Evolutionary conservation across 1,140 invertebrate genomes (phyloP), one percentile per base, ranked within the genome.

Genomic region (Coptotermes formosanus): DNA sequence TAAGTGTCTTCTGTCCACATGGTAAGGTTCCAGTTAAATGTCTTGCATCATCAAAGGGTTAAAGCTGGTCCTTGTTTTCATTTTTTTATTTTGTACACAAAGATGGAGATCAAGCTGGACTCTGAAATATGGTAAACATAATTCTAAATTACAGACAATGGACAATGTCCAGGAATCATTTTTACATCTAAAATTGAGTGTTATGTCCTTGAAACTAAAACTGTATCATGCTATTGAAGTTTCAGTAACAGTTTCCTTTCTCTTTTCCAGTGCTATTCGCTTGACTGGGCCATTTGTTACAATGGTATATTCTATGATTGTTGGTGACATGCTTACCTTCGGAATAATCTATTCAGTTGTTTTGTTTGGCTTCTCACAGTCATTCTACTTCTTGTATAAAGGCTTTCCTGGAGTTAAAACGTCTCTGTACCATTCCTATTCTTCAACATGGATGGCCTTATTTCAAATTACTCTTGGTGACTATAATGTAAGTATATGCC

Each of bases 301-400:
- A 30, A 99, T 99, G 98, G 97, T 99, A 85, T 99, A 98, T 92
- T 97, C 95, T 88, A 99, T 99, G 98, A 97, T 99, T 89, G 97
- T 96, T 1, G 97, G 97, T 43, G 98, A 99, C 91, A 98, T 99
- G 97, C 94, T 99, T 89, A 98, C 97, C 55, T 99, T 99, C 90
- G 96, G 96, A 85, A 98, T 99, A 86, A 99, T 99, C 90, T 99
- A 98, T 90, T 94, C 94, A 87, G 96, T 99, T 88, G 96, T 99
- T 69, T 92, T 99, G 0, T 96, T 98, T 88, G 98, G 96, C 30
- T 99, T 99, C 91, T 97, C 97, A 25, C 97, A 98, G 92, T 97
- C 97, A 4, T 99, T 99, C 91, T 99, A 95, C 92, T 99, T 99
- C 90, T 93, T 99, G 3, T 99, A 98, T 90, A 98, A 97, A 92